Percentiles rank a stretch among this genome's conserved stretches.
Evolutionary conservation across 1,140 invertebrate species (phyloP).

Genomic region (Atta colombica): DNA sequence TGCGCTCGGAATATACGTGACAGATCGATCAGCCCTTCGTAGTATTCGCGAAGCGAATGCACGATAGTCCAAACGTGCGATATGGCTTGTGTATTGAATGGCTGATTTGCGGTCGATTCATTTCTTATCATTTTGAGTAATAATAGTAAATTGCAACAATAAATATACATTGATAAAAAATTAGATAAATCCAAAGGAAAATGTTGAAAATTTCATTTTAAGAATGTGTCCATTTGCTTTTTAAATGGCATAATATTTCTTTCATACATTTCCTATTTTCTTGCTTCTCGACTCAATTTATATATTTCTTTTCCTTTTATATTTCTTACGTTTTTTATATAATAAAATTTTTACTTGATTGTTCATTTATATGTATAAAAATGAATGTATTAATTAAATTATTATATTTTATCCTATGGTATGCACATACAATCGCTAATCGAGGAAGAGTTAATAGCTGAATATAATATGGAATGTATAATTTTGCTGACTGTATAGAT

Average conservation of each 20-base stretch:
- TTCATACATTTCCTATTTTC: conserved; percentile 36
- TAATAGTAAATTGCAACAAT: not conserved
- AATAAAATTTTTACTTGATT: conserved; percentile 1
- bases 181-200: conserved; percentile 8
- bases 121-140: not conserved
- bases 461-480: not conserved
- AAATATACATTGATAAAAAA: not conserved
- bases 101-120: not conserved
- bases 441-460: not conserved
- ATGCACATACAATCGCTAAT: too few species aligned
- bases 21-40: conserved; percentile 50
- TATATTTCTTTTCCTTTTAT: not conserved
- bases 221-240: not conserved
- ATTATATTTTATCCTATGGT: not conserved
- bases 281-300: not conserved
- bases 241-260: not conserved
- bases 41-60: conserved; percentile 59
- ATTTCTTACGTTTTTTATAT: not conserved
- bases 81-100: not conserved
- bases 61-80: conserved; percentile 27
- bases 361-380: not conserved
- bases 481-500: too few species aligned
- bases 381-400: not conserved
- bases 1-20: conserved; percentile 51
- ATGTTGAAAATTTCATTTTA: not conserved